Conservation (phyloP, 1,140 invertebrate species). For the Pantala flavescens region DNA sequence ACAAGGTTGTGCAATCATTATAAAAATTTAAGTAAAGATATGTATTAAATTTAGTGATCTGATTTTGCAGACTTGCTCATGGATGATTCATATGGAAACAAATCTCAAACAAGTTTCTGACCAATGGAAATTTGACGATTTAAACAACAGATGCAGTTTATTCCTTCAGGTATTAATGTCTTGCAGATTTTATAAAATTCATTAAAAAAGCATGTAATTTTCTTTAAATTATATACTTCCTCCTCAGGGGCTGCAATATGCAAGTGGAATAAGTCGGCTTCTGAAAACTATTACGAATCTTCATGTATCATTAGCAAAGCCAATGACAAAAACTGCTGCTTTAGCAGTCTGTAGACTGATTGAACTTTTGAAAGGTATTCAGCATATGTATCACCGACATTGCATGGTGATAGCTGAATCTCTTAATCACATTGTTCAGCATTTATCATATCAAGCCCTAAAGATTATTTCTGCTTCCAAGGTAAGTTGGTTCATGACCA, state of each 20-base stretch:
- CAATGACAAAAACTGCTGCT: constrained; percentile 67
- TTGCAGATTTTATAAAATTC: neutral
- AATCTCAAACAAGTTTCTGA: constrained; percentile 39
- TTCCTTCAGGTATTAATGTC: constrained; percentile 31
- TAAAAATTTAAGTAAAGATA: no score
- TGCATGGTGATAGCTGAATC: constrained; percentile 46
- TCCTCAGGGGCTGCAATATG: constrained; percentile 53
- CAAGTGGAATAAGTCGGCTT: constrained; percentile 49
- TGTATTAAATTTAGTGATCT: neutral
- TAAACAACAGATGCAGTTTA: constrained; percentile 47
- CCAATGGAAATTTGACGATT: constrained; percentile 46
- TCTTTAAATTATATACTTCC: constrained; percentile 14
- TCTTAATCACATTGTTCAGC: constrained; percentile 54
- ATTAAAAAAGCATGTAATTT: neutral
- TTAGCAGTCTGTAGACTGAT: constrained; percentile 66
- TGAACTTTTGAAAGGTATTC: constrained; percentile 70
- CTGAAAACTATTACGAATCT: constrained; percentile 66
- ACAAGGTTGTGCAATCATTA: no score
- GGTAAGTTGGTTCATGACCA: constrained; percentile 37
- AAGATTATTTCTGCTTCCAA: constrained; percentile 44
- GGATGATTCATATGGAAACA: constrained; percentile 51
- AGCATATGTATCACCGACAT: constrained; percentile 49
- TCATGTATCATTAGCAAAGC: constrained; percentile 59
- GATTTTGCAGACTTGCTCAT: constrained; percentile 35
- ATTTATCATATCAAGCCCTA: constrained; percentile 54